Base-by-base conservation (phyloP, 2,797 vertebrate genomes). In the Onychomys arenicola region DNA sequence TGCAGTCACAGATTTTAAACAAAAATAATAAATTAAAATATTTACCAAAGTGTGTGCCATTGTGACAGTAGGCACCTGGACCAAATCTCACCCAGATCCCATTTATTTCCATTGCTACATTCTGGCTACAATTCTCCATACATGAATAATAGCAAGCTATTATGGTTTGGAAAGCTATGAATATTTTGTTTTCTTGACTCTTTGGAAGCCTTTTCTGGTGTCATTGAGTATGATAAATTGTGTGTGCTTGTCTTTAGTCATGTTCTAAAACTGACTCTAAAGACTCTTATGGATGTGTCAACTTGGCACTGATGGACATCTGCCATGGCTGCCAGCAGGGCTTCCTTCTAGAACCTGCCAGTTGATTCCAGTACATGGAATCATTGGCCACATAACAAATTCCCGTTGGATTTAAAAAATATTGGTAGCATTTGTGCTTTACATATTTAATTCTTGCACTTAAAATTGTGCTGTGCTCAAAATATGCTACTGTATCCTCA, bases 71-170 rank as follows among this genome's bases (percentile, higher is more conserved):
- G 19, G 4, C 23, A 40, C 23, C 37, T 46, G 17, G 9, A 10
- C 1, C 46, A n/a, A 46, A 88, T 63, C 34, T 14, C 7, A n/a
- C 27, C 3, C 57, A 61, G 61, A 73, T 3, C 12, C 27, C 8
- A n/a, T 84, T 94, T 63, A 91, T 77, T 91, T 90, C 37, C 13
- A 21, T 55, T 81, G 6, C 34, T 78, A 4, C 9, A 88, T 96
- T 92, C 61, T 73, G 55, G 6, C 21, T 82, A 11, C 4, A 29
- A 7, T 8, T 76, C 34, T n/a, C 1, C 34, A 34, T 23, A 59
- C 8, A 55, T 55, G 14, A 55, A 67, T 40, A 65, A 2, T 89
- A 49, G 59, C 4, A 73, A 69, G 55, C 29, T 19, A 5, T 14
- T 57, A 9, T 43, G 29, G 3, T 49, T 65, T 34, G 2, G 7